Evolutionary conservation across 2,888 invertebrate genomes (phyloP), one percentile per base, ranked within the genome.

Genomic region (Drosophila niveifrons): DNA sequence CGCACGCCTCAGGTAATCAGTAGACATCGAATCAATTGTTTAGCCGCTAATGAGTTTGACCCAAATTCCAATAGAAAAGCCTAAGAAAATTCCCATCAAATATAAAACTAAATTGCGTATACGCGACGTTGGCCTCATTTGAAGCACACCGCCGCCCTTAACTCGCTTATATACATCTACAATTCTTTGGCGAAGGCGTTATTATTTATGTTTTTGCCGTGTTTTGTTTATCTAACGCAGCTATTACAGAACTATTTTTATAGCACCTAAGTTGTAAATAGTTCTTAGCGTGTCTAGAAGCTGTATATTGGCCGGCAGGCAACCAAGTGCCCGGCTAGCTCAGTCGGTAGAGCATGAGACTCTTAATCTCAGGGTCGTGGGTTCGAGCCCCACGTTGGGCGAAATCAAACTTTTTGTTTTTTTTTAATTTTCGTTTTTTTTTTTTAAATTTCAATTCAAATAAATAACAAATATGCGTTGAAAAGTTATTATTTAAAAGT

Each of bases 321-420:
- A 0, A 0, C 0, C 63, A 73, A 79, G 64, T 86, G 91, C 91
- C 91, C 91, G 91, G 92, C 92, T 92, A 92, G 92, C 92, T 92
- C 92, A 91, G 92, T 92, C 92, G 91, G 92, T 91, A 91, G 91
- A 92, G 91, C 91, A 91, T 90, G 91, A 91, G 91, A 91, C 92
- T 91, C 92, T 91, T 92, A 91, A 92, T 92, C 91, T 92, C 92
- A 90, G 92, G 92, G 92, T 92, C 91, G 91, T 92, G 92, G 92
- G 92, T 92, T 92, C 91, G 91, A 92, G 91, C 91, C 92, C 91
- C 91, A 92, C 91, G 90, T 92, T 92, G 91, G 91, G 90, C 90
- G 91, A 67, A 44, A 2, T 0, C 6, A 8, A 8, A 8, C 0
- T 3, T 31, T 48, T 70, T 58, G 36, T 6, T 36, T n/a, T n/a